Evolutionary conservation across 1,140 invertebrate genomes (phyloP).

Genomic region (Octopus bimaculoides): DNA sequence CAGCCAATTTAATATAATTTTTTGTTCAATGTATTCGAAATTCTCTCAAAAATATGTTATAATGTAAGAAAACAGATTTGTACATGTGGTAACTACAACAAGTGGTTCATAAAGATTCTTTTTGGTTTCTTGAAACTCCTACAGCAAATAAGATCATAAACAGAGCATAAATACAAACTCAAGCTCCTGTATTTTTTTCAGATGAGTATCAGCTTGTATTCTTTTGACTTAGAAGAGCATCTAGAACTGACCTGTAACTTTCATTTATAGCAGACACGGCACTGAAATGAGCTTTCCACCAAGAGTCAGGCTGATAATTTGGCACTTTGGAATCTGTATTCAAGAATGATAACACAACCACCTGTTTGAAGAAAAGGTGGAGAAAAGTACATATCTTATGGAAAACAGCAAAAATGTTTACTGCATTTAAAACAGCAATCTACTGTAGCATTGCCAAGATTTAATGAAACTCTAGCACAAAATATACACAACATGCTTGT

Average conservation of each 20-base stretch:
- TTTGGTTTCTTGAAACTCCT: neutral
- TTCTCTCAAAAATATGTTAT: neutral
- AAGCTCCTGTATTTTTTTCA: neutral
- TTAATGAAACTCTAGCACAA: too few relatives aligned
- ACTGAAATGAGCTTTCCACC: neutral
- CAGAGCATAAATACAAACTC: conserved; percentile 1
- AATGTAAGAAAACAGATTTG: conserved; percentile 4
- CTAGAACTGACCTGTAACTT: conserved; percentile 4
- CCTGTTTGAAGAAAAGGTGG: neutral
- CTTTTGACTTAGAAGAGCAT: neutral
- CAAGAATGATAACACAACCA: conserved; percentile 4
- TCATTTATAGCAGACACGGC: conserved; percentile 7
- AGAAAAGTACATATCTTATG: conserved; percentile 4
- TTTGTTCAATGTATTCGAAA: conserved; percentile 1
- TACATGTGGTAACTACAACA: conserved; percentile 1
- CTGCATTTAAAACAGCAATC: conserved; percentile 1
- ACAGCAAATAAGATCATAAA: conserved; percentile 1
- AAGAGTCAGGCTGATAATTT: neutral
- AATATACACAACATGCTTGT: too few relatives aligned
- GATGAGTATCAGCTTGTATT: conserved; percentile 4
- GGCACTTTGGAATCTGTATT: conserved; percentile 2
- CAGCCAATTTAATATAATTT: neutral
- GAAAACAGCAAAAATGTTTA: neutral
- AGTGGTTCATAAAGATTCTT: neutral
- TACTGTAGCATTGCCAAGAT: conserved; percentile 1